Percentiles rank a stretch among this genome's conserved stretches.
Evolutionary conservation across 2,888 invertebrate species (phyloP).

Genomic region (Rhamphomyia laevipes): DNA sequence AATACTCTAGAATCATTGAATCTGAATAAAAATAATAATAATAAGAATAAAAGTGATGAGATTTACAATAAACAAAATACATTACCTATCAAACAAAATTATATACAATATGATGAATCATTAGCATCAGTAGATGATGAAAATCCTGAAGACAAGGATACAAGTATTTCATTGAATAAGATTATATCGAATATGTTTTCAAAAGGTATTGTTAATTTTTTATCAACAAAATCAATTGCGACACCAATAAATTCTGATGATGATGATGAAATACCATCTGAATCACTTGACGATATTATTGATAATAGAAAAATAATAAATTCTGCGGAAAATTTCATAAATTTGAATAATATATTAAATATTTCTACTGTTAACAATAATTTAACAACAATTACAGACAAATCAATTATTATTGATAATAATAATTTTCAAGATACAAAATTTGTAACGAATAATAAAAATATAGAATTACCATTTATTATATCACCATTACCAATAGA

Average conservation of each 20-base stretch:
- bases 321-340: too few species aligned
- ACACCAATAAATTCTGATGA: slow-evolving; percentile 28
- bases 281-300: not conserved
- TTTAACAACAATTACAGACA: not conserved
- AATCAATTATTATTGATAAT: slow-evolving; percentile 5
- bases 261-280: slow-evolving; percentile 15
- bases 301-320: too few species aligned
- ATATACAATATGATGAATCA: slow-evolving; percentile 24
- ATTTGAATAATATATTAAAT: too few species aligned
- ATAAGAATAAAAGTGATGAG: not conserved
- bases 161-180: slow-evolving; percentile 23
- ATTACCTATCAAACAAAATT: slow-evolving; percentile 23
- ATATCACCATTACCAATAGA: slow-evolving; percentile 19
- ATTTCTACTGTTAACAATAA: too few species aligned
- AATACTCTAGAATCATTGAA: slow-evolving; percentile 33
- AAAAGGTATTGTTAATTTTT: slow-evolving; percentile 23
- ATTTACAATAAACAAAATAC: not conserved
- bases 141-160: slow-evolving; percentile 7
- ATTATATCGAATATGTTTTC: slow-evolving; percentile 29
- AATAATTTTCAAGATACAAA: not conserved
- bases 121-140: too few species aligned
- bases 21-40: not conserved
- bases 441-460: slow-evolving; percentile 6
- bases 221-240: slow-evolving; percentile 13
- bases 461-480: not conserved